Evolutionary conservation across 1,140 invertebrate genomes (phyloP), one percentile per base, ranked within the genome.

Genomic region (Subanguina moxae): DNA sequence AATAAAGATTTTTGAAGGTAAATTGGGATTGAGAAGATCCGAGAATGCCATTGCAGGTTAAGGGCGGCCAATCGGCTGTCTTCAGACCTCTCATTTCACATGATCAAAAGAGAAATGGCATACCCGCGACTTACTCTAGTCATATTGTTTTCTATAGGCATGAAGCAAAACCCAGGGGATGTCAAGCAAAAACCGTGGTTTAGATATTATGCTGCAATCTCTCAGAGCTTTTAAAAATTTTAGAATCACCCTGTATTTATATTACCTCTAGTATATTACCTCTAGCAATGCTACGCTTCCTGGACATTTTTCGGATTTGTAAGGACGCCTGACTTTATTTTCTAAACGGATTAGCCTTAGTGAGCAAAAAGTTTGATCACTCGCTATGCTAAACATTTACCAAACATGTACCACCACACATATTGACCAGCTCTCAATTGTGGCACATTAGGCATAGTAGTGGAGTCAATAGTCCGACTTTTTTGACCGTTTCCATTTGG

Each of bases 281-380:
- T 72, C 68, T 23, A 68, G 13, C 19, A 68, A 19, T 0, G 67
- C 45, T 21, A 15, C 68, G 13, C 32, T 68, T 48, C 43, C 38
- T 5, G 67, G 67, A n/a, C 43, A 23, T 21, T 38, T 13, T 21
- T 19, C 27, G 28, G 65, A n/a, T 58, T 67, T 68, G 1, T 23
- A 15, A 3, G 30, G 13, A 61, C 42, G n/a, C n/a, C n/a, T 45
- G 43, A 45, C 11, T n/a, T 45, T 45, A n/a, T 45, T 45, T 45
- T 45, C 43, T 45, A 45, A 45, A 45, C 11, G n/a, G 11, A 45
- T 45, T 45, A 13, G 43, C 11, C 11, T 45, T 45, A 45, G n/a
- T 11, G 11, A 45, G 11, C n/a, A 45, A 45, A 13, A 45, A 45
- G 43, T 45, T n/a, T 11, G n/a, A n/a, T 45, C 43, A 13, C 43